Base-by-base conservation (phyloP, 2,113 vertebrate species). In the Chaetodon auriga region DNA sequence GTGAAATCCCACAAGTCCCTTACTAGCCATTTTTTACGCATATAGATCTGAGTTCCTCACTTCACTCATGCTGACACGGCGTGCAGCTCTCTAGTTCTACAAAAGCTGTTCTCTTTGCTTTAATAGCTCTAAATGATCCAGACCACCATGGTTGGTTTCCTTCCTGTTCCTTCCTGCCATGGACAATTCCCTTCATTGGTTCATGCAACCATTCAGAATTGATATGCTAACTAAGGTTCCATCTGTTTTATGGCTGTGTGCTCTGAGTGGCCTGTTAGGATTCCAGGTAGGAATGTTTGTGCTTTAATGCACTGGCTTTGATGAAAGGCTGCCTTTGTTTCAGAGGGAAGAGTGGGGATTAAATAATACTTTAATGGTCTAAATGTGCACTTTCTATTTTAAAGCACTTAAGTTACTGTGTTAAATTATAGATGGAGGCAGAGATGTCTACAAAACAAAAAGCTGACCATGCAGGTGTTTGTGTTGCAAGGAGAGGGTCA, bases 111-210 rank as follows among this genome's bases (percentile, higher is more conserved):
- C 81, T 82, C 45, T 23, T 54, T 75, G 65, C 62, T 84, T 70
- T 81, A 78, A 87, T 85, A 62, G 74, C 82, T 75, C 38, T 76
- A 90, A 94, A 92, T 89, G 86, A 92, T 91, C 68, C 82, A 80
- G 65, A 79, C 70, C 80, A 85, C 80, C 82, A 77, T 85, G 83
- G 69, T 81, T 88, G 86, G 88, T 90, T 93, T 90, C 63, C 60
- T 85, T 78, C 72, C 66, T 83, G 75, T 91, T 92, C 64, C 58
- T 81, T 87, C 14, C 89, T 78, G 84, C 86, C 84, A 84, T 78
- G 63, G 68, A 71, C 80, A 73, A 80, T 87, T 87, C 81, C 36
- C 63, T 78, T 83, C 64, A 49, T 70, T 41, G 7, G 23, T 84
- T 54, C 62, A 63, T 78, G 58, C 74, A 73, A 49, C 75, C 70